Percentiles rank a stretch among this genome's conserved stretches.
These are phyloP conservation scores for Agrotis ipsilon DNA, from an alignment of 2,888 invertebrate genomes.

Conservation along the genomic window DNA sequence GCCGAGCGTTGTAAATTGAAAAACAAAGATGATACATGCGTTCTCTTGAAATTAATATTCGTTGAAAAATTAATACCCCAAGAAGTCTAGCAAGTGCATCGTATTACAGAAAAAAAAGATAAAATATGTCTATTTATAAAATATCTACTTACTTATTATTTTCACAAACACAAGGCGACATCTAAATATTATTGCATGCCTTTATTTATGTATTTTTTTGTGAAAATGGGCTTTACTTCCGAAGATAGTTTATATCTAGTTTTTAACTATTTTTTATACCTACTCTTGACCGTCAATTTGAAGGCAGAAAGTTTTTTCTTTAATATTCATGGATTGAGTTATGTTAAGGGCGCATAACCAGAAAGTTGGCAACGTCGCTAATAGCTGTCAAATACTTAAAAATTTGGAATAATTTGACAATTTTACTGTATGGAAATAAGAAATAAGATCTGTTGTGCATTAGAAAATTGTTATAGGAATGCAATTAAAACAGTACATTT, in stretches of 20 bases:
- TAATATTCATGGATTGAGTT: not conserved
- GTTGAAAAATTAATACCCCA: not conserved
- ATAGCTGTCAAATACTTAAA: no score
- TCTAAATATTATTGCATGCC: no score
- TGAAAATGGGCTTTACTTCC: not conserved
- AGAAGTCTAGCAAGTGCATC: not conserved
- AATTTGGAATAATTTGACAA: no score
- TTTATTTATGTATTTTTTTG: not conserved
- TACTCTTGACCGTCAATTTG: not conserved
- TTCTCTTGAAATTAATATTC: not conserved
- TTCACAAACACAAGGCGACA: not conserved
- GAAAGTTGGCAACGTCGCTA: no score
- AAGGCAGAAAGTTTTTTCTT: not conserved
- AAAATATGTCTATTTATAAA: slow-evolving; percentile 2
- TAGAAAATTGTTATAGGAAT: no score
- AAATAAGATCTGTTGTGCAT: no score
- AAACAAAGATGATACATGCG: no score
- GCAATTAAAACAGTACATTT: no score
- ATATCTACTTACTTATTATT: not conserved
- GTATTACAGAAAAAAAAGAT: not conserved
- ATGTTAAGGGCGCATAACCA: no score
- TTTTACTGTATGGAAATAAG: no score
- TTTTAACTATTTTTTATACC: not conserved
- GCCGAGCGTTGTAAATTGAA: no score
- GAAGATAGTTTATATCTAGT: not conserved